A percentile compares a stretch with the other conserved stretches of the same genome.
These are phyloP conservation scores for Cassiopea xamachana DNA, from an alignment of 30 jellyfish, hydroid and myxozoan species.

Conservation along the genomic window DNA sequence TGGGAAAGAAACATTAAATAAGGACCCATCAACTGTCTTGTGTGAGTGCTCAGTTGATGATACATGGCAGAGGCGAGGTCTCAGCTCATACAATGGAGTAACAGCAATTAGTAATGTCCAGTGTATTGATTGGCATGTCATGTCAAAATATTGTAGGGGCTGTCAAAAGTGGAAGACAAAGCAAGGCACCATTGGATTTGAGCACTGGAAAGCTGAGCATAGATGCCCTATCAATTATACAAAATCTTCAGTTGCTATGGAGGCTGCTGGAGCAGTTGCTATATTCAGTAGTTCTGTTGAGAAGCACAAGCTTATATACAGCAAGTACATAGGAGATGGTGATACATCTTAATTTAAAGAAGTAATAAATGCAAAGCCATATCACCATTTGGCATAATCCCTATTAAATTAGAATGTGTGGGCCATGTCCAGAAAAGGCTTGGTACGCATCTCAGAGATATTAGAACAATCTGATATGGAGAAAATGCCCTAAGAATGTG, in stretches of 20 bases:
- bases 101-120: constrained; percentile 52
- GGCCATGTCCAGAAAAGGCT: too few relatives aligned
- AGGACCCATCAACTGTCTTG: neutral
- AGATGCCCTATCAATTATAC: constrained; percentile 46
- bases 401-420: too few relatives aligned
- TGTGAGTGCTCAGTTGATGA: neutral
- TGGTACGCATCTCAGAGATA: too few relatives aligned
- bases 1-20: neutral
- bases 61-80: neutral
- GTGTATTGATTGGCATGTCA: constrained; percentile 28
- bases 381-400: too few relatives aligned
- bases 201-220: constrained; percentile 47
- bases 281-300: constrained; percentile 34
- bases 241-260: constrained; percentile 20
- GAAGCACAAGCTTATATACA: too few relatives aligned
- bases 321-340: too few relatives aligned
- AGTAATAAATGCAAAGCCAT: too few relatives aligned
- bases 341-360: too few relatives aligned
- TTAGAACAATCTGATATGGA: too few relatives aligned
- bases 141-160: constrained; percentile 47
- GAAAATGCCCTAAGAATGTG: too few relatives aligned
- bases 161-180: constrained; percentile 50
- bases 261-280: constrained; percentile 51
- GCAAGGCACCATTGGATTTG: constrained; percentile 20
- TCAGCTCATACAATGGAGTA: constrained; percentile 42